Base-by-base conservation (phyloP, 2,113 vertebrate species). In the Conger conger region DNA sequence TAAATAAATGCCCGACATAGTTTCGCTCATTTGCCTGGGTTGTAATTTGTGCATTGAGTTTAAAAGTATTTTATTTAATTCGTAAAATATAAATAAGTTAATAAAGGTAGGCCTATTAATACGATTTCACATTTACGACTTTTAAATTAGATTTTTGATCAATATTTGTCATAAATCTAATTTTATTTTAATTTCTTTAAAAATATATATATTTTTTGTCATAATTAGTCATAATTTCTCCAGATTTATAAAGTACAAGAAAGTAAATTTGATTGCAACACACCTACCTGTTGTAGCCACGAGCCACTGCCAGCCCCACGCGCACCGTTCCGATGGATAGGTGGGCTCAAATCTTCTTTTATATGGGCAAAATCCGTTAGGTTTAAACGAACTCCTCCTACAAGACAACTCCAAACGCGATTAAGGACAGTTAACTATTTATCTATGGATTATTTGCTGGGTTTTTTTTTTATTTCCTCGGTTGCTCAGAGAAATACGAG, bases 291-390 rank as follows among this genome's bases (percentile, higher is more conserved):
- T 83, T 78, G 54, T 79, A 80, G 20, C 73, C 36, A 57, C 30
- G 77, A 80, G 20, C 73, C 36, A 57, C 30, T 33, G 42, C 38
- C 77, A 79, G 87, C 85, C 85, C 80, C 84, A 85, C 11, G 60
- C 83, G 82, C 84, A 37, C 85, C 83, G 83, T 86, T 83, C 90
- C 88, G 90, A 86, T 88, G 91, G 85, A 82, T 81, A 68, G 81
- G 89, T 84, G 38, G 77, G 77, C 50, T 82, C 90, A 86, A 89
- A 86, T 91, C 90, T 91, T 89, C 90, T 92, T 90, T 93, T 92
- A 90, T 91, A 90, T 87, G 92, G 89, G 84, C 89, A 89, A 92
- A 92, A 91, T 93, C 91, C 92, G 87, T 91, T 84, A 90, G 91
- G 88, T 91, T 91, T 89, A 86, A 91, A 90, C 90, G 83, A 89